Evolutionary conservation across 2,888 invertebrate genomes (phyloP), one percentile per base, ranked within the genome.

Genomic region (Esperia sulphurella): DNA sequence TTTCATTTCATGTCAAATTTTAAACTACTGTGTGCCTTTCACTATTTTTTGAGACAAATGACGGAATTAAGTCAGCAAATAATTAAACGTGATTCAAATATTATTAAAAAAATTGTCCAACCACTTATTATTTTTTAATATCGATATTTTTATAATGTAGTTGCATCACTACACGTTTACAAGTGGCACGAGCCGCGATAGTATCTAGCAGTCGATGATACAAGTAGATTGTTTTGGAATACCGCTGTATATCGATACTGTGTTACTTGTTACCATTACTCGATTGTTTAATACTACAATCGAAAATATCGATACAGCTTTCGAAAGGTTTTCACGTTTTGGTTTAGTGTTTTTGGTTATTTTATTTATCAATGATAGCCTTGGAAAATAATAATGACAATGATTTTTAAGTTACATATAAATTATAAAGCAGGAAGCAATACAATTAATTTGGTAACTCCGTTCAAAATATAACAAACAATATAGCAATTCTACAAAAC

Each of bases 121-220:
- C 21, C 5, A 5, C 5, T 33, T 33, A 33, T 33, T 8, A 21
- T 3, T 10, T 2, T 4, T 6, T 50, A 52, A 45, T 55, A 71
- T 68, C 70, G 68, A 68, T 57, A 61, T 58, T 47, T 49, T 13
- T 8, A 14, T 39, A 2, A 14, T 6, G 8, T 13, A 8, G 14
- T 13, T 54, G 46, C 82, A 66, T 61, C 83, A 63, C 82, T 86
- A 77, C 48, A 63, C 60, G 74, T 78, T 76, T 80, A 83, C 85
- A 84, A 85, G 83, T 82, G 84, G 87, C 88, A 86, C 88, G 88
- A 78, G 87, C 80, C 65, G 21, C 72, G 88, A 88, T 87, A 78
- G 60, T 71, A 87, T 88, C 87, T 75, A 21, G 69, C 70, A 68
- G 65, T 72, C 78, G 86, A 87, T 86, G 86, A 83, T 83, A 86